Conservation (phyloP, 2,888 invertebrate species). For the Hymenopus coronatus region DNA sequence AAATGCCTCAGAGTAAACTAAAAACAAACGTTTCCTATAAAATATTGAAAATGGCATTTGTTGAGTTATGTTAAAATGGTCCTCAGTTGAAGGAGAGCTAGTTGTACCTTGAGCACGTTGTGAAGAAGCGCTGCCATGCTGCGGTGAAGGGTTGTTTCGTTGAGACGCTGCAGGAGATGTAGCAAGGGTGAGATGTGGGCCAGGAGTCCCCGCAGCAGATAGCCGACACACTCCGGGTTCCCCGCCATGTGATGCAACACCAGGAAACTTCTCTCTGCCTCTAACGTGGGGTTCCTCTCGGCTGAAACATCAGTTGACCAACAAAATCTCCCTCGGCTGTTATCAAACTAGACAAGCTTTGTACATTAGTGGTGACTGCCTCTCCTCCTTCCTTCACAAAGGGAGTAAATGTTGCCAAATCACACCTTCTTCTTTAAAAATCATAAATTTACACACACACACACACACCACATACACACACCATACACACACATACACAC, state of each 20-base stretch:
- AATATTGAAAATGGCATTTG: no score
- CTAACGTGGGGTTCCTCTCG: slow-evolving; percentile 36
- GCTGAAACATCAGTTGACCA: background rate
- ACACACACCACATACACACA: no score
- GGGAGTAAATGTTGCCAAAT: no score
- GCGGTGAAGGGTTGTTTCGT: slow-evolving; percentile 46
- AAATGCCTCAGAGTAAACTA: no score
- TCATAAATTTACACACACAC: no score
- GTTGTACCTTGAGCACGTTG: slow-evolving; percentile 47
- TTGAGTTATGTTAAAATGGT: no score
- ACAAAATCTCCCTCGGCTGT: background rate
- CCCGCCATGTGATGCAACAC: slow-evolving; percentile 54
- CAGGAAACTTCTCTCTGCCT: slow-evolving; percentile 51
- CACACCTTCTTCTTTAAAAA: no score
- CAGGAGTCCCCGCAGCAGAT: slow-evolving; percentile 51
- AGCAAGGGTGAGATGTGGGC: slow-evolving; percentile 46
- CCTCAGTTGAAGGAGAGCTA: no score
- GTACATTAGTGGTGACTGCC: background rate
- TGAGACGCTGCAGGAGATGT: slow-evolving; percentile 46
- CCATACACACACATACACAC: no score
- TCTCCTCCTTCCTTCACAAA: no score
- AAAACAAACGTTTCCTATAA: no score
- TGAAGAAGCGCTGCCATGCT: slow-evolving; percentile 50
- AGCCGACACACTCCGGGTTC: slow-evolving; percentile 56
- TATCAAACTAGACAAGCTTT: no score